Evolutionary conservation across 2,113 vertebrate species (phyloP).

Genomic region (Phoenicopterus ruber): DNA sequence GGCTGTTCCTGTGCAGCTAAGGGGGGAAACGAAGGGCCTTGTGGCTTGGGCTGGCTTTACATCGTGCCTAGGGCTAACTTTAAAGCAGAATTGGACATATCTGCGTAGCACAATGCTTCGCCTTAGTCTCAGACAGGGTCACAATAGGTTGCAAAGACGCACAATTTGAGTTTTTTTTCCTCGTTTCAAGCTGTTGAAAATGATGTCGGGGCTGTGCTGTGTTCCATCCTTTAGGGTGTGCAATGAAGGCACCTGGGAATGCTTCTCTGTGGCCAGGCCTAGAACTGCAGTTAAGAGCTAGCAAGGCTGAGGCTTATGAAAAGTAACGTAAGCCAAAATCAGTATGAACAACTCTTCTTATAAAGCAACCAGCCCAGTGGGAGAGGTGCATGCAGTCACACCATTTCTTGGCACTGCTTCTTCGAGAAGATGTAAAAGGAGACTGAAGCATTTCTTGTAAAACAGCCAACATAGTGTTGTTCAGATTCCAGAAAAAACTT

Average conservation of each 20-base stretch:
- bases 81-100: not conserved
- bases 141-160: not conserved
- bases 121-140: not conserved
- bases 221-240: not conserved
- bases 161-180: fast-evolving
- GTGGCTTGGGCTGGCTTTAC: not conserved
- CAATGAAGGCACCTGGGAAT: not conserved
- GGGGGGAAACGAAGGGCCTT: not conserved
- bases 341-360: not conserved
- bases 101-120: not conserved
- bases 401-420: not conserved
- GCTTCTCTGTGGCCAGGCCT: not conserved
- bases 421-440: not conserved
- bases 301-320: not conserved
- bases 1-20: not conserved
- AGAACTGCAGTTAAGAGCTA: not conserved
- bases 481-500: not conserved
- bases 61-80: not conserved
- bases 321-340: not conserved
- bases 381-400: not conserved
- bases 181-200: not conserved
- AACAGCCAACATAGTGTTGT: not conserved
- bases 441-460: not conserved
- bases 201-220: fast-evolving
- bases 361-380: not conserved